These are phyloP conservation scores for Torymus aiolomorphi DNA, from an alignment of 2,888 invertebrate species.

Conservation along the genomic window DNA sequence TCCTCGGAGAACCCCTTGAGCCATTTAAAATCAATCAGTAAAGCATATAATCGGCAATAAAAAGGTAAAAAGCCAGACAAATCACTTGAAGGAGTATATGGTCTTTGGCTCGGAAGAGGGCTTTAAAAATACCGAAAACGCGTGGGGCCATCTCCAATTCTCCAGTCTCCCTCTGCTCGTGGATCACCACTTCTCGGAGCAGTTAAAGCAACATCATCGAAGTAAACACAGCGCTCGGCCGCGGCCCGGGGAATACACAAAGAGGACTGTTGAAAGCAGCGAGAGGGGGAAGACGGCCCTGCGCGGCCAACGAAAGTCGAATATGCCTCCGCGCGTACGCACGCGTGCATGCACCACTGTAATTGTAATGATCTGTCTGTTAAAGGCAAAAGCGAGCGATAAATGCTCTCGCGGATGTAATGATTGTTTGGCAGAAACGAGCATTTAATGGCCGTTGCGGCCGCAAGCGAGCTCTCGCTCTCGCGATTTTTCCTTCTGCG, in stretches of 20 bases:
- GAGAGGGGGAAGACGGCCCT: conserved; percentile 6
- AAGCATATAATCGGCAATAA: conserved; percentile 48
- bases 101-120: conserved; percentile 14
- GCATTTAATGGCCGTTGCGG: conserved; percentile 60
- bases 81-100: conserved; percentile 40
- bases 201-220: conserved; percentile 49
- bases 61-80: conserved; percentile 17
- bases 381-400: conserved; percentile 53
- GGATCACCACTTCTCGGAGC: conserved; percentile 27
- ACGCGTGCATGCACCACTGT: conserved; percentile 29
- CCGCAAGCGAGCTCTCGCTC: neutral
- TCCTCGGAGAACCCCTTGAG: conserved; percentile 5
- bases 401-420: conserved; percentile 56
- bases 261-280: neutral
- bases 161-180: conserved; percentile 1
- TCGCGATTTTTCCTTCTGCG: conserved; percentile 22
- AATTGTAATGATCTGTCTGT: conserved; percentile 56
- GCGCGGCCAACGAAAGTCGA: conserved; percentile 16
- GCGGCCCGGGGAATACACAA: neutral
- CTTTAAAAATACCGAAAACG: conserved; percentile 47
- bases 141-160: neutral
- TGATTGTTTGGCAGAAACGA: conserved; percentile 63
- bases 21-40: conserved; percentile 53
- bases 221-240: conserved; percentile 39
- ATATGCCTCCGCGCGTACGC: conserved; percentile 45